These are phyloP conservation scores for Carapus acus DNA, from an alignment of 2,797 vertebrate species.

Conservation along the genomic window DNA sequence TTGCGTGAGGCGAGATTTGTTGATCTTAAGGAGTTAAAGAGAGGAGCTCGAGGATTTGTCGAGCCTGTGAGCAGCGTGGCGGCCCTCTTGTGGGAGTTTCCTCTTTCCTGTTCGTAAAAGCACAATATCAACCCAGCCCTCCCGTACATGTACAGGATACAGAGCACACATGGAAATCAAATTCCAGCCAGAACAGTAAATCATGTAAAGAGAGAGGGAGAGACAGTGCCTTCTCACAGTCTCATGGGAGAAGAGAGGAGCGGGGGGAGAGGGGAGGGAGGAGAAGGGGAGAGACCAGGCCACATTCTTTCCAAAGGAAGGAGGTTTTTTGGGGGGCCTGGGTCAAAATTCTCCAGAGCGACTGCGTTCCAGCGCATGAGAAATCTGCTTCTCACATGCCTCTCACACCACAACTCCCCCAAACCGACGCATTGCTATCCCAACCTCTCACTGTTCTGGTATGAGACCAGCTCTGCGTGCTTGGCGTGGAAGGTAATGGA, in stretches of 20 bases:
- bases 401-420: conserved; percentile 48
- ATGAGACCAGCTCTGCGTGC: conserved; percentile 10
- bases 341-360: conserved; percentile 66
- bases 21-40: not conserved
- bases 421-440: not conserved
- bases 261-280: conserved; percentile 12
- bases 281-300: conserved; percentile 31
- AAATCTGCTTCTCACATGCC: conserved; percentile 58
- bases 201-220: conserved; percentile 6
- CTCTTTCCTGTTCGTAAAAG: conserved; percentile 20
- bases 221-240: conserved; percentile 51
- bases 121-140: conserved; percentile 14
- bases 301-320: conserved; percentile 75
- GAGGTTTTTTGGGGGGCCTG: conserved; percentile 60
- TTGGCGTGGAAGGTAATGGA: not conserved
- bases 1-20: not conserved
- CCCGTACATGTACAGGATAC: conserved; percentile 29
- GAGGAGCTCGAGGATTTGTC: conserved; percentile 4
- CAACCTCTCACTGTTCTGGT: conserved; percentile 21
- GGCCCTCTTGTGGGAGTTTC: conserved; percentile 14
- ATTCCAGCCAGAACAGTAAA: conserved; percentile 31
- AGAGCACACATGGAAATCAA: conserved; percentile 34
- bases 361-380: conserved; percentile 61
- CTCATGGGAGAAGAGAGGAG: conserved; percentile 47
- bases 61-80: conserved; percentile 6